Percentiles rank a stretch among this genome's conserved stretches.
Conservation (phyloP, 2,797 vertebrate species). For the Epinephelus malabaricus region DNA sequence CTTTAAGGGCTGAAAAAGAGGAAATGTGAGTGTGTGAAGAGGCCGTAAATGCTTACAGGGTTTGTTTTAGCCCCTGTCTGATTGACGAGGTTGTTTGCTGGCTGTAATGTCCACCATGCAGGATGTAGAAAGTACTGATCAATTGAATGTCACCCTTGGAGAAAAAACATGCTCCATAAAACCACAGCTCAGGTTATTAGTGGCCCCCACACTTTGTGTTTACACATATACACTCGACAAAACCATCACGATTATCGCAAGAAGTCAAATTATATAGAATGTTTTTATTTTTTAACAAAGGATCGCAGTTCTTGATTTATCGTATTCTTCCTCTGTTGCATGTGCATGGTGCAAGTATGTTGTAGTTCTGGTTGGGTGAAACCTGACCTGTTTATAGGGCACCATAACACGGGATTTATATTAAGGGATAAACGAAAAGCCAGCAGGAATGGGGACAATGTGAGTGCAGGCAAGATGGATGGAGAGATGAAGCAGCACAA, state of each 20-base stretch:
- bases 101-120: constrained; percentile 50
- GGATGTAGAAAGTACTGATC: constrained; percentile 57
- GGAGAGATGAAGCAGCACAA: constrained; percentile 48
- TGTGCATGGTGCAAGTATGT: constrained; percentile 40
- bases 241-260: constrained; percentile 11
- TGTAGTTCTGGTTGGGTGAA: constrained; percentile 47
- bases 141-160: constrained; percentile 64
- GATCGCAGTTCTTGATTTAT: constrained; percentile 28
- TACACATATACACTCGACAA: neutral
- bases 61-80: constrained; percentile 68
- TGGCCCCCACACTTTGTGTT: neutral
- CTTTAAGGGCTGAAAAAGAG: constrained; percentile 36
- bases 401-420: constrained; percentile 71
- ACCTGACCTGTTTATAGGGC: constrained; percentile 72
- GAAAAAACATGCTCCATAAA: constrained; percentile 52
- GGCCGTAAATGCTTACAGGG: constrained; percentile 61
- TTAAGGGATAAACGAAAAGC: constrained; percentile 64
- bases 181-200: constrained; percentile 43
- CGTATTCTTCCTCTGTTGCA: constrained; percentile 7
- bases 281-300: neutral
- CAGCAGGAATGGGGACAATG: constrained; percentile 46
- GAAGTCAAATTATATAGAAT: neutral
- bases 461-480: constrained; percentile 56
- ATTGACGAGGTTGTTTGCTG: constrained; percentile 75
- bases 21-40: constrained; percentile 37